Percentiles rank a stretch among this genome's conserved stretches.
These are phyloP conservation scores for Cyrtodaria siliqua DNA, from an alignment of 2,888 invertebrate species.

Conservation along the genomic window DNA sequence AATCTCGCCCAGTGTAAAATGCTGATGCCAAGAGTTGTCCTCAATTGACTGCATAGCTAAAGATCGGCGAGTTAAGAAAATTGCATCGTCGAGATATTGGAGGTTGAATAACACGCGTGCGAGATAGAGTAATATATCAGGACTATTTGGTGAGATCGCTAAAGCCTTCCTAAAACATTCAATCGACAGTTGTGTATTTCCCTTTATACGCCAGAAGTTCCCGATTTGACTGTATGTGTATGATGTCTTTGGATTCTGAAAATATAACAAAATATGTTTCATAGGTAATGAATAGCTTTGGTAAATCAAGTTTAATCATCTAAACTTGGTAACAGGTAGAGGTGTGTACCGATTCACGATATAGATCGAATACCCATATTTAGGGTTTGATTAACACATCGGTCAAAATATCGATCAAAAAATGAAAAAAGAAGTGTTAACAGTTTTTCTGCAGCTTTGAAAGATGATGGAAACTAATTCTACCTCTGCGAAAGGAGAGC, in stretches of 20 bases:
- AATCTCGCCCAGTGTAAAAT: constrained; percentile 96
- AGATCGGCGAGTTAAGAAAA: constrained; percentile 93
- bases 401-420: too few relatives aligned
- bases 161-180: constrained; percentile 95
- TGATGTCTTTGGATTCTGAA: constrained; percentile 89
- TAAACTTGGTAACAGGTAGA: too few relatives aligned
- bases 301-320: too few relatives aligned
- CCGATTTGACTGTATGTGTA: constrained; percentile 96
- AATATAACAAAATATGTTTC: too few relatives aligned
- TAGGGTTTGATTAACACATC: too few relatives aligned
- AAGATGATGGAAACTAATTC: too few relatives aligned
- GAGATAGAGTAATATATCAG: constrained; percentile 94
- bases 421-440: too few relatives aligned
- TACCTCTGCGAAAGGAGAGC: too few relatives aligned
- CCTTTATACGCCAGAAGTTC: constrained; percentile 96
- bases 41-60: constrained; percentile 94
- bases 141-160: constrained; percentile 93
- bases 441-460: too few relatives aligned
- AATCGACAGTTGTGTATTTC: constrained; percentile 94
- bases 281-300: too few relatives aligned
- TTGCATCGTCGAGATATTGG: constrained; percentile 96
- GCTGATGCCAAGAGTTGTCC: constrained; percentile 96
- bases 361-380: too few relatives aligned
- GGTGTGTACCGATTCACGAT: too few relatives aligned
- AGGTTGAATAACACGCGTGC: constrained; percentile 94